phyloP scores from a whole-genome alignment of 2,113 vertebrate species.

The Varanus salvator region DNA sequence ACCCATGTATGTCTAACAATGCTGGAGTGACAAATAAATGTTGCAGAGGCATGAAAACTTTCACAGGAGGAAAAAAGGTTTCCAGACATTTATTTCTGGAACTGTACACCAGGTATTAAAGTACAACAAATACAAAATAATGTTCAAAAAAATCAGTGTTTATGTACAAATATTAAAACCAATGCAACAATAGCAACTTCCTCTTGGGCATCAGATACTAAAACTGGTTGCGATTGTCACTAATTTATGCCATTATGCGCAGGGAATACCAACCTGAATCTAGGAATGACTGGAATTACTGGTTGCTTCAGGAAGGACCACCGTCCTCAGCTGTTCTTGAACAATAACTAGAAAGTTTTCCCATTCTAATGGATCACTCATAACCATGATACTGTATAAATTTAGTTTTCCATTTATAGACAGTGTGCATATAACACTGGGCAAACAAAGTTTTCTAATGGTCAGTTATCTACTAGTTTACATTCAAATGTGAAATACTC shows the following conservation, averaged over 20 bases:
- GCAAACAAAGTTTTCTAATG: constrained; percentile 79
- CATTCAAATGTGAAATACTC: constrained; percentile 85
- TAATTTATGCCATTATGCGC: constrained; percentile 80
- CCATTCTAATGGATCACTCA: constrained; percentile 71
- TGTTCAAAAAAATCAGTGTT: constrained; percentile 96
- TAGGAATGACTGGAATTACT: constrained; percentile 70
- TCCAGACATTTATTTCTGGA: constrained; percentile 99
- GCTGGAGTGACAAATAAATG: background rate
- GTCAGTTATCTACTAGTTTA: constrained; percentile 84
- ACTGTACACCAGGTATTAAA: constrained; percentile 99
- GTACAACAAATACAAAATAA: constrained; percentile 99
- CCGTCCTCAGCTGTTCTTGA: constrained; percentile 69
- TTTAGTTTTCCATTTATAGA: constrained; percentile 75
- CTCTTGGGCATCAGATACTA: constrained; percentile 92
- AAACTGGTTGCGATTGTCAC: constrained; percentile 96
- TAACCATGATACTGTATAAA: constrained; percentile 80
- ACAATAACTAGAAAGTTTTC: constrained; percentile 72
- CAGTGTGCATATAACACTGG: constrained; percentile 79
- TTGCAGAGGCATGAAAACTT: constrained; percentile 46
- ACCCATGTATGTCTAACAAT: background rate
- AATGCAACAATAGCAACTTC: constrained; percentile 91
- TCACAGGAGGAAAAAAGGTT: constrained; percentile 80
- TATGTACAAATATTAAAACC: constrained; percentile 99
- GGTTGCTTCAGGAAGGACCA: constrained; percentile 68
- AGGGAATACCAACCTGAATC: constrained; percentile 71